Conservation (phyloP, 2,888 invertebrate genomes). For the Ellobium chinense region DNA sequence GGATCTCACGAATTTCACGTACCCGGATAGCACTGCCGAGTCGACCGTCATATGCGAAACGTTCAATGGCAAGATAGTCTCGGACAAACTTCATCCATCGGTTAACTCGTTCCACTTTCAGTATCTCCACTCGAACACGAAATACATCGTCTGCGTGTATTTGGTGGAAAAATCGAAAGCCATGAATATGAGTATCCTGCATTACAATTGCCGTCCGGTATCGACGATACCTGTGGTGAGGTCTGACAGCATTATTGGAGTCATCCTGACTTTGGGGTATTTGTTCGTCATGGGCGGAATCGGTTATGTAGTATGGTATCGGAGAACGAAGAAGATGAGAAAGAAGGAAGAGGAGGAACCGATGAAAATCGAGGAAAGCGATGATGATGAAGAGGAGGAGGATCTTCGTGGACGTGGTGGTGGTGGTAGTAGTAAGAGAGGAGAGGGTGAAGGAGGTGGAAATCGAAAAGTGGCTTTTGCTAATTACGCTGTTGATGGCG, state of each 20-base stretch:
- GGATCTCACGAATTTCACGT: conserved; percentile 29
- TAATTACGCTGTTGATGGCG: background rate
- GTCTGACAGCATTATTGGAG: conserved; percentile 53
- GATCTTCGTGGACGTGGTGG: background rate
- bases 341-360: conserved; percentile 7
- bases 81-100: conserved; percentile 17
- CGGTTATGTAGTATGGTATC: conserved; percentile 57
- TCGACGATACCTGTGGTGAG: conserved; percentile 56
- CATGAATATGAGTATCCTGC: conserved; percentile 46
- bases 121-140: conserved; percentile 36
- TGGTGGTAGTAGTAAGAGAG: background rate
- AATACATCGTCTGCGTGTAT: conserved; percentile 44
- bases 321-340: conserved; percentile 17
- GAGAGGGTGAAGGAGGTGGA: background rate
- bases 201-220: conserved; percentile 56
- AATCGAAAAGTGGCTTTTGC: too few relatives aligned
- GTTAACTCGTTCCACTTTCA: conserved; percentile 29
- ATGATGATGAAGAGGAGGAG: background rate
- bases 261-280: conserved; percentile 54
- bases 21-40: background rate
- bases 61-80: conserved; percentile 24
- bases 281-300: conserved; percentile 50
- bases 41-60: conserved; percentile 28
- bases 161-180: conserved; percentile 34
- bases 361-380: background rate